Conservation (phyloP, 2,113 vertebrate genomes). For the Athene cunicularia region DNA sequence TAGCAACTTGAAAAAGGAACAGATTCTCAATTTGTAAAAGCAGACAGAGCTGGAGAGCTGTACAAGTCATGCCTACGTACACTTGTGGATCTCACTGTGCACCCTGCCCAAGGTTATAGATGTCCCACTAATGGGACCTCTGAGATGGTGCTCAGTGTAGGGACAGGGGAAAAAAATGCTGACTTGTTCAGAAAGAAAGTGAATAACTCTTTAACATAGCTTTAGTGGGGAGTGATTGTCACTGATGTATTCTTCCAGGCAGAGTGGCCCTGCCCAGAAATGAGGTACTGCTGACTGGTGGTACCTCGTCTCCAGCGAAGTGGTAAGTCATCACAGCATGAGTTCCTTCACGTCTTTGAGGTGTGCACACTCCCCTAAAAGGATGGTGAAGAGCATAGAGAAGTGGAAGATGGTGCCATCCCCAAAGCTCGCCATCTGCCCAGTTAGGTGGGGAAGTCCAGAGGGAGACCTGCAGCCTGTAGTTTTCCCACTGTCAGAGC, state of each 20-base stretch:
- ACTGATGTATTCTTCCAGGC: neutral
- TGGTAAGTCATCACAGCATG: neutral
- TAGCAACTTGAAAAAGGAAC: neutral
- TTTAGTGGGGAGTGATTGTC: neutral
- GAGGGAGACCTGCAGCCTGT: neutral
- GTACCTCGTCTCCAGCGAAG: neutral
- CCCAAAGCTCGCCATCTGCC: neutral
- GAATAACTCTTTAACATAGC: neutral
- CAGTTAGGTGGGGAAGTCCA: neutral
- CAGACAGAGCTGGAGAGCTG: neutral
- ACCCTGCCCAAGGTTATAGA: neutral
- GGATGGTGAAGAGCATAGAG: neutral
- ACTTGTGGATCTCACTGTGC: neutral
- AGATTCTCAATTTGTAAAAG: neutral
- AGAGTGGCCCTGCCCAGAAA: neutral
- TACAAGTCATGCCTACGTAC: too few species aligned
- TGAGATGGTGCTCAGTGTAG: neutral
- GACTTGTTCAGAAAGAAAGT: neutral
- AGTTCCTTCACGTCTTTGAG: neutral
- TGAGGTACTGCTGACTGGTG: neutral
- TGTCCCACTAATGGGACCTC: neutral
- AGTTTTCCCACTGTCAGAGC: neutral
- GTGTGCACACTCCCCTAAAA: neutral
- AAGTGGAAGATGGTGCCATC: neutral
- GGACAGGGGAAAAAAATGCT: neutral